Evolutionary conservation across 2,113 vertebrate species (phyloP).

Genomic region (Hemiprocne comata): DNA sequence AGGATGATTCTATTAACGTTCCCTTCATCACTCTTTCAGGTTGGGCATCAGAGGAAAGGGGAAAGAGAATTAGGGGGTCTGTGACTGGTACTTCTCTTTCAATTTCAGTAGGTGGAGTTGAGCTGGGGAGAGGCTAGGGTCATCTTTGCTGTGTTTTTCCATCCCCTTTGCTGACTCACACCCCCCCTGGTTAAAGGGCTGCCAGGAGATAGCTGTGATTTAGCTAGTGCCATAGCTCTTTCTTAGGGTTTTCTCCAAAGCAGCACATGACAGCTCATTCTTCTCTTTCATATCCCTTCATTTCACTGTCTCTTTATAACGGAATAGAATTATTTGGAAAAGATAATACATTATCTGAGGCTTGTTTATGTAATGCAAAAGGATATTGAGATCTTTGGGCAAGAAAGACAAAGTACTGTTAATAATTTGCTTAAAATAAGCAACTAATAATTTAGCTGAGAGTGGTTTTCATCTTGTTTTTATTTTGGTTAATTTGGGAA

Average conservation of each 20-base stretch:
- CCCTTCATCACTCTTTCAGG: not conserved
- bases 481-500: not conserved
- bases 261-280: not conserved
- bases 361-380: not conserved
- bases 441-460: not conserved
- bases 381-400: not conserved
- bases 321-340: not conserved
- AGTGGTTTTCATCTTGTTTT: not conserved
- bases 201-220: not conserved
- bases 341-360: not conserved
- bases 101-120: not conserved
- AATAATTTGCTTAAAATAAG: not conserved
- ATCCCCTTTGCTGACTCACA: not conserved
- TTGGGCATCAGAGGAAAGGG: not conserved
- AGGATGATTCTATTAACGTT: not conserved
- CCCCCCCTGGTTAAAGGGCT: not conserved
- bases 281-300: not conserved
- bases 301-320: not conserved
- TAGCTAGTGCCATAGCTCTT: not conserved
- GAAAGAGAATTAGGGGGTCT: not conserved
- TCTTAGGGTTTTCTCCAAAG: not conserved
- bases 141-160: not conserved
- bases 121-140: not conserved
- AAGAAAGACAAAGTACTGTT: not conserved
- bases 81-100: not conserved